Base-by-base conservation (phyloP, 1,140 invertebrate genomes). In the Brachystomella parvula region DNA sequence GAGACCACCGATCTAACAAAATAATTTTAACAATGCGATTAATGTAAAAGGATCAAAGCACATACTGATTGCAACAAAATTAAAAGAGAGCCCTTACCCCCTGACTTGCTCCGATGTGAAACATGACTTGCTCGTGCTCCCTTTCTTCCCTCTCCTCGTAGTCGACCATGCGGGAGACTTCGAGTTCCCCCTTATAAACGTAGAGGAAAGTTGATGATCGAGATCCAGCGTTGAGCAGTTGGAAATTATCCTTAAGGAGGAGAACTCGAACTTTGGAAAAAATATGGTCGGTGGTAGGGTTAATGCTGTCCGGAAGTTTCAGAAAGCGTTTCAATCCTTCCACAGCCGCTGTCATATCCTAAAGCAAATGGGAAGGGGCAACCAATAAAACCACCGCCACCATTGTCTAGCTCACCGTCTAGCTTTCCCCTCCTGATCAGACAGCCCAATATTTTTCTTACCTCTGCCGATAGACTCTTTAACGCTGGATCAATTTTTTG, bases 101-200 rank as follows among this genome's bases (percentile, higher is more conserved):
- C 21, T 65, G n/a, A 1, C 32, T 19, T 33, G n/a, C 2, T 3
- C 17, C 2, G 19, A 47, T 28, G 44, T 49, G 19, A 32, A 49
- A 47, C 61, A 63, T 49, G 9, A 28, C 30, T 49, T 49, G 28
- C 3, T 63, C 19, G 19, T n/a, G 2, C 15, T 3, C 15, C 21
- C 9, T 44, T 33, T 57, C 3, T 2, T 15, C 49, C 6, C 21
- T 29, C 26, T 2, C 32, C 19, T 31, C 32, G 29, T 26, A 47
- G 15, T 28, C 30, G 17, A 64, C 47, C 28, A 2, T 3, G 2
- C 19, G 21, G 3, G 63, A 64, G 3, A 66, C 60, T 62, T 66
- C 58, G 2, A 66, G n/a, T 33, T 66, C 65, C 3, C 65, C 65
- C 39, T 47, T 21, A 30, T 33, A 61, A 3, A 66, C 58, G 31